These are phyloP conservation scores for Entomobrya multifasciata DNA, from an alignment of 2,888 invertebrate genomes.

Conservation along the genomic window DNA sequence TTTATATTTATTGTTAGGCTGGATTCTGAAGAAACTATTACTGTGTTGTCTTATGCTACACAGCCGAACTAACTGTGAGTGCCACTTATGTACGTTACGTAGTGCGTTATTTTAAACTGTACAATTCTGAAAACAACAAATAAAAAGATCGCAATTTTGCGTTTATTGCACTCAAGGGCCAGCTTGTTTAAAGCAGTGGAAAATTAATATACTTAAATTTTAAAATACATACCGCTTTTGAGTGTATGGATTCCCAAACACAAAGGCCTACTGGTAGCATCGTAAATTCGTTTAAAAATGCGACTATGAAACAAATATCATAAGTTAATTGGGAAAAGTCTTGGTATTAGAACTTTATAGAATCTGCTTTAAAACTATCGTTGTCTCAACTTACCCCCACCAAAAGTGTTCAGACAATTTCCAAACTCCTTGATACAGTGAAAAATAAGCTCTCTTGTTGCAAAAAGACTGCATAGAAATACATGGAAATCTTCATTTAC, in stretches of 20 bases:
- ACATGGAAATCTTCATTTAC: constrained; percentile 52
- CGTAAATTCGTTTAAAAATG: not conserved
- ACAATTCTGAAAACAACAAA: constrained; percentile 25
- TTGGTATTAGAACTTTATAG: too few species aligned
- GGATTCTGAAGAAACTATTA: not conserved
- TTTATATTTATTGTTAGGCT: not conserved
- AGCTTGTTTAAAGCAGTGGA: too few species aligned
- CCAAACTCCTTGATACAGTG: constrained; percentile 27
- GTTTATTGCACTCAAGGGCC: too few species aligned
- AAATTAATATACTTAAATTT: too few species aligned
- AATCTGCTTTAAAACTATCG: too few species aligned
- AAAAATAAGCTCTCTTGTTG: constrained; percentile 3
- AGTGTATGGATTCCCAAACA: not conserved
- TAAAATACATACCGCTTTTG: constrained; percentile 18
- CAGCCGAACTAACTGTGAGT: too few species aligned
- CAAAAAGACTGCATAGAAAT: constrained; percentile 50
- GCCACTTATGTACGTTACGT: too few species aligned
- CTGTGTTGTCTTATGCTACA: too few species aligned
- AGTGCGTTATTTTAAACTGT: constrained; percentile 28
- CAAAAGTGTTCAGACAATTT: not conserved
- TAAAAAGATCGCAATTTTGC: too few species aligned
- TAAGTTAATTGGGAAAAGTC: not conserved
- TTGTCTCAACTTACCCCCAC: constrained; percentile 31
- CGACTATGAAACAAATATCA: not conserved
- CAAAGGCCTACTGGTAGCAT: constrained; percentile 4